phyloP scores from a whole-genome alignment of 2,113 vertebrate species.

The Cinclus cinclus region DNA sequence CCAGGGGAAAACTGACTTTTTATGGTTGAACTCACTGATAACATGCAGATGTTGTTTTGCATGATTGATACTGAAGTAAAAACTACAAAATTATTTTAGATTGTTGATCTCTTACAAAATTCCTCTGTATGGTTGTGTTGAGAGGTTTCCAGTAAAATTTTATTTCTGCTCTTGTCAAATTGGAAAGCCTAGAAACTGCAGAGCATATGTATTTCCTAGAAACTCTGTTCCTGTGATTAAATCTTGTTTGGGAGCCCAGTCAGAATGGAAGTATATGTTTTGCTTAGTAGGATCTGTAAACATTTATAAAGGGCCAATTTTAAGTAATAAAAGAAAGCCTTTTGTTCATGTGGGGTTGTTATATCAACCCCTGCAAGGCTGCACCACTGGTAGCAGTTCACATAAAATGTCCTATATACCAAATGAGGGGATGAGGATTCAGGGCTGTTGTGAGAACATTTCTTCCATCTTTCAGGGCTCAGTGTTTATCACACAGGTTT shows the following conservation, averaged over 20 bases:
- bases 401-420: not conserved
- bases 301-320: not conserved
- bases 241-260: not conserved
- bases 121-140: not conserved
- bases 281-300: not conserved
- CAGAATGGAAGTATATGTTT: not conserved
- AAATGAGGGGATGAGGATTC: not conserved
- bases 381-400: not conserved
- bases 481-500: not conserved
- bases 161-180: not conserved
- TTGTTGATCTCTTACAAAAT: not conserved
- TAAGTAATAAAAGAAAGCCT: not conserved
- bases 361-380: not conserved
- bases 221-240: not conserved
- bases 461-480: not conserved
- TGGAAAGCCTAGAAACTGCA: not conserved
- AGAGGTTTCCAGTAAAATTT: not conserved
- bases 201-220: not conserved
- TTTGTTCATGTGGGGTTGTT: not conserved
- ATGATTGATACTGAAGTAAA: not conserved
- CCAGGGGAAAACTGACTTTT: not conserved
- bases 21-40: not conserved
- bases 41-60: not conserved
- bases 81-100: not conserved
- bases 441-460: not conserved